Evolutionary conservation across 1,140 invertebrate genomes (phyloP).

Genomic region (Trichonephila inaurata): DNA sequence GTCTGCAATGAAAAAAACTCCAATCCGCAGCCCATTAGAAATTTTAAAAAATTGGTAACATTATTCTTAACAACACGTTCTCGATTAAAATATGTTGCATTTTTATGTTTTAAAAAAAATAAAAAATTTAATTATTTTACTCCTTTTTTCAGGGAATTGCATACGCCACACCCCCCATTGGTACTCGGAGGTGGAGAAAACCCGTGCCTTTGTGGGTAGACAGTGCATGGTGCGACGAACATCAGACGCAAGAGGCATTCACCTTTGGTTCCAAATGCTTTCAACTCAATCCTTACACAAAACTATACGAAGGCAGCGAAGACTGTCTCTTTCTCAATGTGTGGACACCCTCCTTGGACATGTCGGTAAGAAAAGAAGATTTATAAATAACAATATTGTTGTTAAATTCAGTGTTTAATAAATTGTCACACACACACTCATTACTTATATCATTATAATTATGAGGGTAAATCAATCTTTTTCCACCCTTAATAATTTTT

Average conservation of each 20-base stretch:
- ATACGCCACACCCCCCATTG: conserved; percentile 87
- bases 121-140: neutral
- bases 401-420: fast-evolving
- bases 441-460: too few species aligned
- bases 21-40: too few species aligned
- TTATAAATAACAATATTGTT: neutral
- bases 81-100: too few species aligned
- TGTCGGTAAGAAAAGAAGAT: conserved; percentile 11
- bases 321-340: conserved; percentile 98
- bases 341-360: conserved; percentile 86
- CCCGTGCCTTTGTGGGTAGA: conserved; percentile 77
- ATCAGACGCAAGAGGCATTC: conserved; percentile 67
- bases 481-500: too few species aligned
- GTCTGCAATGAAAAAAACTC: too few species aligned
- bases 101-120: too few species aligned
- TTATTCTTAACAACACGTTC: too few species aligned
- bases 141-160: conserved; percentile 86
- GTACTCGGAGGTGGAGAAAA: conserved; percentile 83
- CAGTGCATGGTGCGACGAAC: conserved; percentile 69
- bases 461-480: too few species aligned
- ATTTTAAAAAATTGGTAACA: too few species aligned
- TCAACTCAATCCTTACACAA: conserved; percentile 77
- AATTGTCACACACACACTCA: too few species aligned
- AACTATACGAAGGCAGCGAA: conserved; percentile 85
- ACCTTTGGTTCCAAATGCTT: conserved; percentile 77